These are phyloP conservation scores for Acrossocheilus fasciatus DNA, from an alignment of 2,797 vertebrate species.

Conservation along the genomic window DNA sequence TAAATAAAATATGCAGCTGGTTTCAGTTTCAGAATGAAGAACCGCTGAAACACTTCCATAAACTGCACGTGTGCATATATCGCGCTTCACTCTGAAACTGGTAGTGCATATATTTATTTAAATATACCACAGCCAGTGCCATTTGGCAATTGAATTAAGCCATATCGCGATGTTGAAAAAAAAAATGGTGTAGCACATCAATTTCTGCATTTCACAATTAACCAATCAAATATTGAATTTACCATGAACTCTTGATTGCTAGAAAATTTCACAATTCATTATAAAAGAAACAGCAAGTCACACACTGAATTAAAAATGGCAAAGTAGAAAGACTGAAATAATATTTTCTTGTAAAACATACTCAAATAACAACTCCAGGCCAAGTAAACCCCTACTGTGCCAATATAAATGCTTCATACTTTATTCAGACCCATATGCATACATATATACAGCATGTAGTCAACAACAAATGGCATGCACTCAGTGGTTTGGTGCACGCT, in stretches of 20 bases:
- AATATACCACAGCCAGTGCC: too few relatives aligned
- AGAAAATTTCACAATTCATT: not conserved
- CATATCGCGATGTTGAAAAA: too few relatives aligned
- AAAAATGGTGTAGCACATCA: too few relatives aligned
- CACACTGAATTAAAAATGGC: not conserved
- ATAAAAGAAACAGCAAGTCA: not conserved
- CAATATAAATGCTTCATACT: conserved; percentile 58
- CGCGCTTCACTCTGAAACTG: too few relatives aligned
- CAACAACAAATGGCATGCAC: conserved; percentile 40
- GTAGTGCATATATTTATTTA: too few relatives aligned
- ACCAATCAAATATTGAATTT: not conserved
- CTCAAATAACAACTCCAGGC: conserved; percentile 2
- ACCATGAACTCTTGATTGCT: not conserved
- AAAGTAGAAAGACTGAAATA: not conserved
- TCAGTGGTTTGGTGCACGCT: conserved; percentile 41
- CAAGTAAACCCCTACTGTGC: conserved; percentile 32
- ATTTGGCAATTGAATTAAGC: too few relatives aligned
- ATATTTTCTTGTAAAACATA: not conserved
- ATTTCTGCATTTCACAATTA: not conserved
- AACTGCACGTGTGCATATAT: too few relatives aligned
- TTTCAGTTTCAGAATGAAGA: too few relatives aligned
- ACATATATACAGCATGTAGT: conserved; percentile 44
- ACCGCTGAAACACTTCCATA: too few relatives aligned
- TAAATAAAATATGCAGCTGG: too few relatives aligned
- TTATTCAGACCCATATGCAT: conserved; percentile 49